These are phyloP conservation scores for Agonum fuliginosum DNA, from an alignment of 2,888 invertebrate species.

Conservation along the genomic window DNA sequence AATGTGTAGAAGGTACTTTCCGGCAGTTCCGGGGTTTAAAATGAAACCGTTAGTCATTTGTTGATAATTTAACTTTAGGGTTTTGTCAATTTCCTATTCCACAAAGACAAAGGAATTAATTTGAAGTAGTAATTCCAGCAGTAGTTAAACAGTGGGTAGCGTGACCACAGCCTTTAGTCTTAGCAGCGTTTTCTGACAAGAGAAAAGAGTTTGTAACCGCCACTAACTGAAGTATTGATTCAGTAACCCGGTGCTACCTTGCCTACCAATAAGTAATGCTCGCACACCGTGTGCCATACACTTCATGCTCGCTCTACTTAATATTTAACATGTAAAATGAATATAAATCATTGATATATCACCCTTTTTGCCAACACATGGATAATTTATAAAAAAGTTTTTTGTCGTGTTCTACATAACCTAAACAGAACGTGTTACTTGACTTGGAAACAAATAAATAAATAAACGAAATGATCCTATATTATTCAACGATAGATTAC, in stretches of 20 bases:
- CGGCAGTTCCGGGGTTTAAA: no score
- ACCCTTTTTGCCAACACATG: background rate
- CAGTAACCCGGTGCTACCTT: constrained; percentile 22
- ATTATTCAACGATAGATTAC: no score
- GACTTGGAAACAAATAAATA: no score
- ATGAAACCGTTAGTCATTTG: no score
- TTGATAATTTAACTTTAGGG: background rate
- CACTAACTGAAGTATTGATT: constrained; percentile 53
- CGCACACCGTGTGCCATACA: constrained; percentile 24
- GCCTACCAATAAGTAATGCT: constrained; percentile 32
- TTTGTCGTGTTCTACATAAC: no score
- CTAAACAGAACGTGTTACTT: no score
- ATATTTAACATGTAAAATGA: constrained; percentile 30
- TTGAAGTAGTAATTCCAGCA: background rate
- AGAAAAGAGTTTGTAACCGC: constrained; percentile 24
- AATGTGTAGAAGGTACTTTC: no score
- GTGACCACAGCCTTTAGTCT: background rate
- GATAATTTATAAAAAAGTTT: constrained; percentile 23
- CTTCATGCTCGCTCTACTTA: constrained; percentile 20
- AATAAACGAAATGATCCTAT: no score
- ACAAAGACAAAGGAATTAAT: constrained; percentile 11
- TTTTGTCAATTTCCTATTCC: background rate
- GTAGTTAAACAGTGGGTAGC: background rate
- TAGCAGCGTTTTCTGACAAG: no score
- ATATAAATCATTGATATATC: constrained; percentile 41